Evolutionary conservation across 2,797 vertebrate genomes (phyloP).

Genomic region (Halcyon smyrnensis): DNA sequence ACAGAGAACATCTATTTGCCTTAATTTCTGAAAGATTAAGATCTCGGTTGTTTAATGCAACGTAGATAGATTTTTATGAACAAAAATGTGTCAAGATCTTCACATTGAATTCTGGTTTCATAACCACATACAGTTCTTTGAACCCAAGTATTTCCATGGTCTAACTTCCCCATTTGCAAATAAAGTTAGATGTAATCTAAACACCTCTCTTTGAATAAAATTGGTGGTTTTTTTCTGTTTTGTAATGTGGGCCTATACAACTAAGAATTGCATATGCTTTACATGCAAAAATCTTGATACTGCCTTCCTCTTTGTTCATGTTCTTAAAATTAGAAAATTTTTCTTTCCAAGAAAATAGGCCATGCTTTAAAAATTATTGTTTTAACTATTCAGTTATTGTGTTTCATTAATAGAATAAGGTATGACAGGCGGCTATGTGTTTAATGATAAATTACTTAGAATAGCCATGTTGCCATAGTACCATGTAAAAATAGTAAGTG

Average conservation of each 20-base stretch:
- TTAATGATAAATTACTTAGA: slow-evolving; percentile 63
- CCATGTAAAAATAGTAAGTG: slow-evolving; percentile 54
- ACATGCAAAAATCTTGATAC: not conserved
- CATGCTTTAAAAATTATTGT: not conserved
- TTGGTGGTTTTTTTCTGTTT: not conserved
- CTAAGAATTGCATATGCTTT: not conserved
- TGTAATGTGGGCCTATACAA: not conserved
- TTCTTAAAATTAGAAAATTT: not conserved
- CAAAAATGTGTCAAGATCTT: not conserved
- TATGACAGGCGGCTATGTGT: slow-evolving; percentile 11
- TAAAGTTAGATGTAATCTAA: not conserved
- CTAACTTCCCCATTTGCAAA: not conserved
- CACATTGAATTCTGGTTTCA: not conserved
- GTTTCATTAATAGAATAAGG: slow-evolving; percentile 50
- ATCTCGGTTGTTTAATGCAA: not conserved
- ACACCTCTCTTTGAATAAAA: not conserved
- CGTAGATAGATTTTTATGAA: not conserved
- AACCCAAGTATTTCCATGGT: not conserved
- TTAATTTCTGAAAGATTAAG: not conserved
- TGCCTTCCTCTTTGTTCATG: not conserved
- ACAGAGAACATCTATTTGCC: not conserved
- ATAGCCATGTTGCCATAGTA: slow-evolving; percentile 67
- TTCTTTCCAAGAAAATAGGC: not conserved
- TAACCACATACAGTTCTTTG: not conserved
- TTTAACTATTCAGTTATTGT: slow-evolving; percentile 8